Base-by-base conservation (phyloP, 2,113 vertebrate genomes). In the Donacobius atricapilla region DNA sequence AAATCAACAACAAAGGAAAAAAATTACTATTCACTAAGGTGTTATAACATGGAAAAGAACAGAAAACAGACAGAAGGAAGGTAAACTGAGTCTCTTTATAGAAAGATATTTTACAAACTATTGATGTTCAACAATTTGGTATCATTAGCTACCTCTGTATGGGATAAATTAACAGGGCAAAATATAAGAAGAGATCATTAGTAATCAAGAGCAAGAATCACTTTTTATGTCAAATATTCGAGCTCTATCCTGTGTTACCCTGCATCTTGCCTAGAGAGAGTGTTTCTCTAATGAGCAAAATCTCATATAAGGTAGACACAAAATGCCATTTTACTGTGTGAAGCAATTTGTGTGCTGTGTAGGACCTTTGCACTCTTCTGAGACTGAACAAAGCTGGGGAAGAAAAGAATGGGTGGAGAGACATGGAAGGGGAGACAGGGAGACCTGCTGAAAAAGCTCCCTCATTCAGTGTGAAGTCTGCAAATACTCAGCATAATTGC, bases 361-460 rank as follows among this genome's bases (percentile, higher is more conserved):
- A 30, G 24, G 47, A 73, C 6, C 15, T 64, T 80, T 37, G 9
- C 7, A 30, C 6, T 66, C 24, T 23, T 81, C 15, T 2, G 8
- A 81, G 64, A 16, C 56, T 84, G 51, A 48, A 12, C 13, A 65
- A 88, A 58, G 19, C 39, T 4, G 25, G 17, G 17, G 7, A 6
- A 88, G 19, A 13, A 77, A 53, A 50, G 11, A 90, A 40, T 30
- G 18, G 27, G 8, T 35, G 33, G 30, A 58, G 45, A 68, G 21
- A 20, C 13, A 10, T 20, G 11, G 16, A 20, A 48, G 10, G 13
- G 12, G 20, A 60, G 33, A 17, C 4, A 48, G 0, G 1, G 10
- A 2, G 50, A 5, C 16, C 23, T 66, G 33, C 25, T 81, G 53
- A 33, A 42, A 70, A 77, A 88, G 1, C 2, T 8, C 19, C 6